Evolutionary conservation across 2,113 vertebrate species (phyloP), one percentile per base, ranked within the genome.

Genomic region (Perca flavescens): DNA sequence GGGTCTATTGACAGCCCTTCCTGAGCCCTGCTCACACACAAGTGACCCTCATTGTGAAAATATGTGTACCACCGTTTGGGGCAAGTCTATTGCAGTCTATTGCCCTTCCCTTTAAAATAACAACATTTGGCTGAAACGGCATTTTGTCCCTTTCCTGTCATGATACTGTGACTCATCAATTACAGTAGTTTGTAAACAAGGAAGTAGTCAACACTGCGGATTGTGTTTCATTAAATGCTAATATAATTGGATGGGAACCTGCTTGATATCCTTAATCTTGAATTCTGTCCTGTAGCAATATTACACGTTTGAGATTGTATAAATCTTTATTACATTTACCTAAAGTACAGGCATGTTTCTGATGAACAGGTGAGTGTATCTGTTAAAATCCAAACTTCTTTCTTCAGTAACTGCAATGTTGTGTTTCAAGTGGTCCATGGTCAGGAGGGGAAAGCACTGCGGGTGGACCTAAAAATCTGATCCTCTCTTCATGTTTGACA

Each of bases 1-100:
- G 90, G 69, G 40, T 82, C 90, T 90, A 94, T 95, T 95, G 94
- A 96, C 87, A 85, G 86, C 47, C 82, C 87, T 93, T 94, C 92
- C 92, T 92, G 90, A 91, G 90, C 79, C 77, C 57, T 62, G 82
- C 88, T 88, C 89, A 89, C 89, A 92, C 89, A 92, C 90, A 89
- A 91, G 84, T 90, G 85, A 89, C 84, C 82, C 87, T 91, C 91
- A 90, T 91, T 94, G 93, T 91, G 82, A 90, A 94, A 93, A 87
- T 91, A 91, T 93, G 89, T 90, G 91, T 86, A 79, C 40, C 82
- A 80, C 80, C 54, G 49, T 86, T 83, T 85, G 73, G 77, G 80
- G 83, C 56, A 88, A 74, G 90, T 88, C 28, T 28, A 28, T 28
- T 12, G 73, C 50, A 9, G 50, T 21, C 84, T 82, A 80, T 84